Base-by-base conservation (phyloP, 2,797 vertebrate species). In the Anolis apletophallus region DNA sequence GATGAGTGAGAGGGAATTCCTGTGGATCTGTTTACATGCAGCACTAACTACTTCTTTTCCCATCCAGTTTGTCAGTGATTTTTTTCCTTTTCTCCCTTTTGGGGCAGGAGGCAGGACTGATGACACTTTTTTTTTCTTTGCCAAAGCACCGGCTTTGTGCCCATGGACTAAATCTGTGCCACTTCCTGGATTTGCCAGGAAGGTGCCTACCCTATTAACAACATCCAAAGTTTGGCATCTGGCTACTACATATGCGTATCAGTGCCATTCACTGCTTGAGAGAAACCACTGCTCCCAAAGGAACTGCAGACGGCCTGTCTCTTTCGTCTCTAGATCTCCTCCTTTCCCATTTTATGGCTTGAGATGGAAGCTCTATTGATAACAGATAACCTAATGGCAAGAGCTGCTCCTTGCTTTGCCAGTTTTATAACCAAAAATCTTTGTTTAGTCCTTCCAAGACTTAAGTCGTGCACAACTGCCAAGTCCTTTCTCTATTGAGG, bases 1-100 rank as follows among this genome's bases (percentile, higher is more conserved):
- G 52, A 16, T 32, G 12, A 50, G 40, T 7, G 26, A 36, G 80
- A 55, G 71, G 34, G 21, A 6, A 78, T 77, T 87, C 86, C 86
- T 87, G 86, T 87, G 86, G 86, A 87, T 87, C 86, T 87, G 86
- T 87, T 84, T 87, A 87, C 86, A 87, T 87, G 75, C 86, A 84
- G 81, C 86, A 87, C 55, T 84, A 80, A 84, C 57, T 80, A 46
- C 68, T 69, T 4, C 23, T 34, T 40, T 79, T 68, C 67, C 46
- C 81, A 72, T 74, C 32, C 57, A 54, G 68, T 40, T 82, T 64
- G 54, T n/a, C 81, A 23, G 57, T 55, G 76, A 80, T 61, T 80
- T 46, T 80, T 46, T 29, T 73, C 61, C n/a, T 77, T 46, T 52
- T 13, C 73, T 21, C 9, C 46, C 32, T 17, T 19, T 40, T 5